Conservation (phyloP, 2,113 vertebrate genomes). For the Bubalus kerabau region DNA sequence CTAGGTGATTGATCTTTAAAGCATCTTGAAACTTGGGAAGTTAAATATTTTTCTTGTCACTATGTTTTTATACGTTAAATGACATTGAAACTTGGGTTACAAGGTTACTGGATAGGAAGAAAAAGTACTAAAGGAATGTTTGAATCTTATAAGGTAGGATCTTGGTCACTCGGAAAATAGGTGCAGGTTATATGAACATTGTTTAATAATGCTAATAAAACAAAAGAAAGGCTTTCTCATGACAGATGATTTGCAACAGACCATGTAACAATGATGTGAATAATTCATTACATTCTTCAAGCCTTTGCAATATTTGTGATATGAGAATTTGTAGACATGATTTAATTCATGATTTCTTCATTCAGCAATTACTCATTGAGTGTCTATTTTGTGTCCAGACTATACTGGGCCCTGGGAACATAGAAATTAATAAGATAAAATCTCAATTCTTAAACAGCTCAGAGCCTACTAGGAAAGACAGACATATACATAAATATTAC, state of each 20-base stretch:
- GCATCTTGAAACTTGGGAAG: background rate
- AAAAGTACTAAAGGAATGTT: background rate
- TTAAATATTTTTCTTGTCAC: background rate
- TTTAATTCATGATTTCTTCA: slow-evolving; percentile 20
- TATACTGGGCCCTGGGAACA: background rate
- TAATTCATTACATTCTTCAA: slow-evolving; percentile 16
- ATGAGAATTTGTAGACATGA: slow-evolving; percentile 8
- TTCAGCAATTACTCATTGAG: background rate
- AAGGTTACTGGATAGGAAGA: background rate
- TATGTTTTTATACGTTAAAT: background rate
- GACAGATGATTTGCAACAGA: background rate
- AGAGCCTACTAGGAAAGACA: background rate
- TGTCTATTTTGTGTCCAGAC: background rate
- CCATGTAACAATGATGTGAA: background rate
- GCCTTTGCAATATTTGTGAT: slow-evolving; percentile 5
- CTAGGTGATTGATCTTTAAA: background rate
- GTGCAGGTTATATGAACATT: background rate
- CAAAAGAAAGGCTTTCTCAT: background rate
- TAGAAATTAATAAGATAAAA: background rate
- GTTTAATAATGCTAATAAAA: background rate
- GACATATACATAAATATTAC: background rate
- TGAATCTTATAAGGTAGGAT: background rate
- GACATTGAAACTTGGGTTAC: background rate
- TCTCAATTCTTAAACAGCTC: background rate
- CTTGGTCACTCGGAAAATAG: background rate